Percentiles rank a stretch among this genome's conserved stretches.
Evolutionary conservation across 2,888 invertebrate species (phyloP).

Genomic region (Pachydiplax longipennis): DNA sequence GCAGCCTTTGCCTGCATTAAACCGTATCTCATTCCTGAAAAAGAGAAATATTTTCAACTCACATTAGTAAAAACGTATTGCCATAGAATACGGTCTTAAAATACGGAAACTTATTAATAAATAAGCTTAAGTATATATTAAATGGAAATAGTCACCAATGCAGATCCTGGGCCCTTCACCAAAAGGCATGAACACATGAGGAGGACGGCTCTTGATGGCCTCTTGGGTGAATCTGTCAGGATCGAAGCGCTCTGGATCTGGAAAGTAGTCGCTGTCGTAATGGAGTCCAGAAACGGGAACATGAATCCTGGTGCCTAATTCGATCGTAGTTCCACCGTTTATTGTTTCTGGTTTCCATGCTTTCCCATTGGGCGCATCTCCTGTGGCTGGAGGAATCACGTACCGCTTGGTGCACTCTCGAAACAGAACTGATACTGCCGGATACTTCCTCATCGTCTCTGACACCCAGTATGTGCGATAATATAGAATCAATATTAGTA

Average conservation of each 20-base stretch:
- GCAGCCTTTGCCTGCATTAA: too few species aligned
- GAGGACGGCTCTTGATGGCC: constrained; percentile 63
- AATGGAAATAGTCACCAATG: constrained; percentile 59
- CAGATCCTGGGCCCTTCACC: constrained; percentile 68
- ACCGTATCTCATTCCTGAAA: too few species aligned
- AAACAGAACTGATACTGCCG: constrained; percentile 56
- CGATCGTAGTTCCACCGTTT: background rate
- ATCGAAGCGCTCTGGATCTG: constrained; percentile 58
- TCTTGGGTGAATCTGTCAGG: constrained; percentile 68
- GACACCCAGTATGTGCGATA: too few species aligned
- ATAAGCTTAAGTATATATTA: too few species aligned
- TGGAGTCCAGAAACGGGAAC: constrained; percentile 13
- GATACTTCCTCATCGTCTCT: constrained; percentile 59
- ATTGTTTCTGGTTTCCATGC: background rate
- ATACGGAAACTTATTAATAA: too few species aligned
- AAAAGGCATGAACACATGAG: constrained; percentile 66
- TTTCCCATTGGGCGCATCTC: background rate
- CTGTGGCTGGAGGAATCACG: constrained; percentile 49
- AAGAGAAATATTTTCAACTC: too few species aligned
- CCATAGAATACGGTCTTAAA: too few species aligned
- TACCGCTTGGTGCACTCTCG: constrained; percentile 57
- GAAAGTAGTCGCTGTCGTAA: constrained; percentile 13
- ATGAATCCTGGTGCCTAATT: background rate
- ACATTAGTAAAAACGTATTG: too few species aligned
- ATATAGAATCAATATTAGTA: constrained; percentile 2